phyloP scores from a whole-genome alignment of 2,888 invertebrate species.

The Coecobrya sp. region DNA sequence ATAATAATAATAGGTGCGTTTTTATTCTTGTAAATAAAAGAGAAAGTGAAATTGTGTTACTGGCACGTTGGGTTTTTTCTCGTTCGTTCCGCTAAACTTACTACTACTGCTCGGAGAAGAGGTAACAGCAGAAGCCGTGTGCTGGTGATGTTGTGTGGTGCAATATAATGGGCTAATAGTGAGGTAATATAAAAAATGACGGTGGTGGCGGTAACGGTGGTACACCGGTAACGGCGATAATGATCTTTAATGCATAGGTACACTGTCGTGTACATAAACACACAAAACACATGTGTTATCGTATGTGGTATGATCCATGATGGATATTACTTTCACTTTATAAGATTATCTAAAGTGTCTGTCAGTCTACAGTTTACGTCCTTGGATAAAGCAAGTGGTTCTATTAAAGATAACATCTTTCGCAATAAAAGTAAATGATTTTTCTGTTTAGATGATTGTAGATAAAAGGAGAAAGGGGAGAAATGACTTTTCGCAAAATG shows the following conservation, averaged over 20 bases:
- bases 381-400: no score
- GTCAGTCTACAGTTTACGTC: background rate
- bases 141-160: background rate
- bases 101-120: background rate
- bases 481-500: no score
- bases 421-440: no score
- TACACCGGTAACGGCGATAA: background rate
- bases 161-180: constrained; percentile 15
- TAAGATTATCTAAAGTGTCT: background rate
- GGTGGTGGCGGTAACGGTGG: background rate
- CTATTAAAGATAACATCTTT: no score
- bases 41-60: constrained; percentile 22
- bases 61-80: background rate
- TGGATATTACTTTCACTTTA: background rate
- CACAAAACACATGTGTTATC: background rate
- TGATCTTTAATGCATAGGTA: background rate
- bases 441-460: no score
- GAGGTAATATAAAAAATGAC: constrained; percentile 6
- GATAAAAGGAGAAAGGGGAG: no score
- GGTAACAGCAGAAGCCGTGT: background rate
- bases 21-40: constrained; percentile 25
- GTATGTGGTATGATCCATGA: background rate
- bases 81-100: background rate
- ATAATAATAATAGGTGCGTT: background rate
- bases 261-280: background rate